Evolutionary conservation across 2,113 vertebrate species (phyloP).

Genomic region (Picathartes gymnocephalus): DNA sequence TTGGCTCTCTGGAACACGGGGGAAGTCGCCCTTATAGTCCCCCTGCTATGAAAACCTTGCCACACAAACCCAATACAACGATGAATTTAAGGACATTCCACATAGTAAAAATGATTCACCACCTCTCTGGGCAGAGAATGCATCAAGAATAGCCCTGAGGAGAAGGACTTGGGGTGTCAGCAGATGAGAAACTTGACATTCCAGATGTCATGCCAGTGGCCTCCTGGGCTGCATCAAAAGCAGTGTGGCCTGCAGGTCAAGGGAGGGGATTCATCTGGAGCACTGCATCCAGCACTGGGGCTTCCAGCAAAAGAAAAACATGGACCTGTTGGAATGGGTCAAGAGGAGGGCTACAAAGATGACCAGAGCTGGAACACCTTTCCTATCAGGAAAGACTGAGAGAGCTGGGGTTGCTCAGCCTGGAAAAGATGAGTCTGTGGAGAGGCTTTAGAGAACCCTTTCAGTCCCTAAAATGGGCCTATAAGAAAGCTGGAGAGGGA

Average conservation of each 20-base stretch:
- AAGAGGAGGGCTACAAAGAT: background rate
- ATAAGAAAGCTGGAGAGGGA: background rate
- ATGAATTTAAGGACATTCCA: background rate
- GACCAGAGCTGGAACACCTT: background rate
- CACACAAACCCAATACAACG: background rate
- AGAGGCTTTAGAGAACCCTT: background rate
- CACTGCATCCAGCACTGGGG: background rate
- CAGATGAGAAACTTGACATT: background rate
- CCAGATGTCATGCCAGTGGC: background rate
- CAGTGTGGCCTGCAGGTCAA: background rate
- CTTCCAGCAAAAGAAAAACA: background rate
- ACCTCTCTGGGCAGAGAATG: background rate
- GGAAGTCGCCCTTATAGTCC: background rate
- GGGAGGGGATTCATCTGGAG: background rate
- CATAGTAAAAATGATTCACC: background rate
- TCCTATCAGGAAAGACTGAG: background rate
- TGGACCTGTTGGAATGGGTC: background rate
- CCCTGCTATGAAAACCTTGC: background rate
- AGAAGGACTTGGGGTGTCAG: background rate
- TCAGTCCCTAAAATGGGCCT: background rate
- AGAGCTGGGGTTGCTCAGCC: background rate
- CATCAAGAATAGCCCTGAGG: background rate
- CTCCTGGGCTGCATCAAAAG: background rate
- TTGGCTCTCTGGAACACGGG: no score
- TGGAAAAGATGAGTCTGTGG: background rate